Evolutionary conservation across 2,797 vertebrate species (phyloP).

Genomic region (Enteromius viviparus): DNA sequence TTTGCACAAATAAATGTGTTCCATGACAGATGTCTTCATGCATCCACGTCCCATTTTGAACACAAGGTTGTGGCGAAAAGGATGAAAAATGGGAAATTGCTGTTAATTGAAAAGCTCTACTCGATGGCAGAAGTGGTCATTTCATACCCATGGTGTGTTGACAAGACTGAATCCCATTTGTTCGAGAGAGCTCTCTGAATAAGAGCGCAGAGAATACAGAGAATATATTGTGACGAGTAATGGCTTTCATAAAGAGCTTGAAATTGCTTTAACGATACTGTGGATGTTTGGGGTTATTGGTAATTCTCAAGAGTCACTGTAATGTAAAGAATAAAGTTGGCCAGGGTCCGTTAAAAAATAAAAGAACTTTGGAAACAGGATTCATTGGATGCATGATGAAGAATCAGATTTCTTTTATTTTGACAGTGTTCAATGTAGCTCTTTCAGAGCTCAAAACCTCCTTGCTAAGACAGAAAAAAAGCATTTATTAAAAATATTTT

Average conservation of each 20-base stretch:
- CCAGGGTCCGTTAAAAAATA: background rate
- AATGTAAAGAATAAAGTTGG: background rate
- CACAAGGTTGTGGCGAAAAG: background rate
- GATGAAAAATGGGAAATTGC: background rate
- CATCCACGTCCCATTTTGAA: background rate
- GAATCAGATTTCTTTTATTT: background rate
- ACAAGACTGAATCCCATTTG: background rate
- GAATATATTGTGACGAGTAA: background rate
- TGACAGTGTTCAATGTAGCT: background rate
- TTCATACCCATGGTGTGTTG: background rate
- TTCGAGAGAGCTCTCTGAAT: slow-evolving; percentile 18
- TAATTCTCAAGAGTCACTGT: background rate
- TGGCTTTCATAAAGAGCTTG: background rate
- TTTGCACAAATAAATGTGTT: background rate
- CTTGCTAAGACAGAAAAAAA: background rate
- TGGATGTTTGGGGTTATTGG: background rate
- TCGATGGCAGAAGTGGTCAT: slow-evolving; percentile 18
- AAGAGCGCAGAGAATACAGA: background rate
- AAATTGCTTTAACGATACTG: background rate
- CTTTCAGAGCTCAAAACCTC: background rate
- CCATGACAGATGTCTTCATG: background rate
- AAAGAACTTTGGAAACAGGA: background rate
- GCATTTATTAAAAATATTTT: background rate
- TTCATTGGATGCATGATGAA: background rate
- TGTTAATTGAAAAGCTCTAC: slow-evolving; percentile 36